Evolutionary conservation across 30 jellyfish, hydroid and myxozoan species (phyloP), one percentile per base, ranked within the genome.

Genomic region (Nemopilema nomurai): DNA sequence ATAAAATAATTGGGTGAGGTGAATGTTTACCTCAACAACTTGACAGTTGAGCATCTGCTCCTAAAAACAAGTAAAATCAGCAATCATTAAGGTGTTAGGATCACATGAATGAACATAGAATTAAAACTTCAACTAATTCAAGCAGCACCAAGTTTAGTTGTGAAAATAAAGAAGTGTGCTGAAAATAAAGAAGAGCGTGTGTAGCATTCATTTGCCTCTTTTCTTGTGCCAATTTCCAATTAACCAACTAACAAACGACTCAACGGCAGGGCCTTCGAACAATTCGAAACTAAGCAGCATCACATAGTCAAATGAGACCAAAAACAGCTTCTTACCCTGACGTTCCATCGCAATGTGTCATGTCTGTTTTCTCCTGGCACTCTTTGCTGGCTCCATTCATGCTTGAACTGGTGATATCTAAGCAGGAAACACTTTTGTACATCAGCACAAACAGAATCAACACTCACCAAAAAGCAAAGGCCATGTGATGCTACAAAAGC

Each of bases 281-380:
- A 19, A 19, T 62, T 19, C 71, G 71, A 13, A n/a, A n/a, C n/a
- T n/a, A n/a, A n/a, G n/a, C n/a, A n/a, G n/a, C 25, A 19, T 6
- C 26, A 19, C 0, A 0, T 19, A 67, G 53, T 7, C 0, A 28
- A 67, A 0, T 26, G 27, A 19, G 19, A 63, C 28, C 16, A 49
- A 7, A 71, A 16, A 23, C 25, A 30, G 27, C 19, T 4, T 19
- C 93, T 67, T 75, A 91, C 98, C 75, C 94, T 81, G 27, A 91
- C 94, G 62, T 67, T 81, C 98, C 98, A 91, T 33, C 98, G 77
- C 28, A 80, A 84, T 22, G 90, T 13, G 20, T 89, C 74, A 29
- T 81, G 98, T 62, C 84, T 91, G 29, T 62, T 28, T 53, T 91
- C 98, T 16, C 98, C 98, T 18, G 98, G 98, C 28, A 91, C 96